Base-by-base conservation (phyloP, 2,797 vertebrate species). In the Xenentodon cancila region DNA sequence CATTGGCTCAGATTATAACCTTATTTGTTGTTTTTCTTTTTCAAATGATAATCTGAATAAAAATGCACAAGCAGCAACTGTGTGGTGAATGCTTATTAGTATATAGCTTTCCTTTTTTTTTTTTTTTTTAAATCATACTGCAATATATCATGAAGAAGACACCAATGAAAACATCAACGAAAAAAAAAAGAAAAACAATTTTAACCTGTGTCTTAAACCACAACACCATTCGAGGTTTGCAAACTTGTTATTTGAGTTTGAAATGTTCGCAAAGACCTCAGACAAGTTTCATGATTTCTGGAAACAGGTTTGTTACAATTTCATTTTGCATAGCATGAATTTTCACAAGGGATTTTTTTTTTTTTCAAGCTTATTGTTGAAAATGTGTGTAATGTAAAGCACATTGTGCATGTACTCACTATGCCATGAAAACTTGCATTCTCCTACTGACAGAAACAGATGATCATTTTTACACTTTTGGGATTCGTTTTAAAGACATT, bases 321-420 rank as follows among this genome's bases (percentile, higher is more conserved):
- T 78, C 1, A 17, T 70, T 91, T 92, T 92, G 91, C 89, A 92
- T 92, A 92, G 88, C 84, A 72, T 81, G 84, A 46, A 68, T 66
- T 81, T 84, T 84, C 74, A 85, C 71, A 68, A 80, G 71, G 79
- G 77, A 73, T 75, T 71, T 46, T 52, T 27, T 45, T 27, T 13
- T 17, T 8, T 20, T 63, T 64, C 45, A 68, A 79, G 73, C 61
- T 81, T 68, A 81, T 64, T 81, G 63, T 76, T 5, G 49, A 70
- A 53, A 65, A 54, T 32, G 65, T 73, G 15, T 58, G 59, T 55
- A 60, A 73, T 64, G 64, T 66, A 56, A 76, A 84, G 60, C 70
- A 53, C 20, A 59, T 37, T 55, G 56, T 60, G 4, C 45, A 62
- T 54, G 37, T 40, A 5, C 37, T 40, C 37, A 52, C 32, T 45